Conservation (phyloP, 2,888 invertebrate genomes). For the Harpagoxenus sublaevis region DNA sequence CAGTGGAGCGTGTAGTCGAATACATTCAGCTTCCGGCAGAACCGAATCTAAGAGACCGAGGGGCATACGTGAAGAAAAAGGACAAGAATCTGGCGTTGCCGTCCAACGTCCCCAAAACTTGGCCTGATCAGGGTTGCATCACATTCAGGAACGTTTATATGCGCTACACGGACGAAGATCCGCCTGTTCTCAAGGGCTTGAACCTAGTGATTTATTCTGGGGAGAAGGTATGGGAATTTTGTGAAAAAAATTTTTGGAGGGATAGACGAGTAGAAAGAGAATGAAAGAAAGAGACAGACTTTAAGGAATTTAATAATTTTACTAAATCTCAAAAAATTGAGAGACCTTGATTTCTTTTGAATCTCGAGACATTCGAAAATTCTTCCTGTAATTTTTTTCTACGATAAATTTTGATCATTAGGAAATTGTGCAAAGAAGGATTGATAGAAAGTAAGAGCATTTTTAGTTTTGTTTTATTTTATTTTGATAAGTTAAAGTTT, state of each 20-base stretch:
- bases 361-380: not conserved
- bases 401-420: not conserved
- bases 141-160: constrained; percentile 85
- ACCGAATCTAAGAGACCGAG: constrained; percentile 76
- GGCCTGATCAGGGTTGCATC: constrained; percentile 82
- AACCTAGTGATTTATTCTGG: constrained; percentile 82
- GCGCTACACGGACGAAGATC: constrained; percentile 86
- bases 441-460: not conserved
- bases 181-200: constrained; percentile 87
- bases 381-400: too few relatives aligned
- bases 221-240: constrained; percentile 83
- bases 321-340: not conserved
- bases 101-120: constrained; percentile 74
- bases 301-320: not conserved
- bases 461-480: not conserved
- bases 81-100: constrained; percentile 52
- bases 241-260: not conserved
- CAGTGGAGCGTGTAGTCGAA: constrained; percentile 94
- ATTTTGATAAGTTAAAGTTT: not conserved
- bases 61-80: constrained; percentile 67
- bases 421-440: not conserved
- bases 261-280: not conserved
- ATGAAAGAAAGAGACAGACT: not conserved
- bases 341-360: not conserved
- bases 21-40: constrained; percentile 91